Conservation (phyloP, 2,113 vertebrate genomes). For the Brachirus orientalis region DNA sequence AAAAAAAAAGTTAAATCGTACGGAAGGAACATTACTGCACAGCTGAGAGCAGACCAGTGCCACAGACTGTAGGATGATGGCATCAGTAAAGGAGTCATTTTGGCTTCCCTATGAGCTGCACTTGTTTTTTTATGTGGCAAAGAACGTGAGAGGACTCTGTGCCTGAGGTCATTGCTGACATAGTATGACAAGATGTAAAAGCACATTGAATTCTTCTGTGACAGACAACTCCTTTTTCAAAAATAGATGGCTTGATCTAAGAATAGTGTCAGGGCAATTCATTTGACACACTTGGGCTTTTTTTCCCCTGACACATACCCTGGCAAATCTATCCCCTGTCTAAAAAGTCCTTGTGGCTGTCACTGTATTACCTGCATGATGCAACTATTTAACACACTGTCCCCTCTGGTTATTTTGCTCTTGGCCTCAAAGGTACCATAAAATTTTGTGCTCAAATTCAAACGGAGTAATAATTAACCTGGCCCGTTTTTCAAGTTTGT, state of each 20-base stretch:
- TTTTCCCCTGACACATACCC: slow-evolving; percentile 14
- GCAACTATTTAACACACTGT: neutral
- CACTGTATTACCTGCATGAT: too few relatives aligned
- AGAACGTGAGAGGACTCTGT: slow-evolving; percentile 2
- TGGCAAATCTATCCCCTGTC: slow-evolving; percentile 13
- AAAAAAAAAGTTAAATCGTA: slow-evolving; percentile 14
- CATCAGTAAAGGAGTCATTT: neutral
- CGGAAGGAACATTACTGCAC: neutral
- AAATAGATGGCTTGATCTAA: slow-evolving; percentile 44
- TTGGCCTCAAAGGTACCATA: slow-evolving; percentile 2
- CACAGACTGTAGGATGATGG: neutral
- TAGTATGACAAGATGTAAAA: slow-evolving; percentile 41
- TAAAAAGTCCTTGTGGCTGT: neutral
- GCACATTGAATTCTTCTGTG: slow-evolving; percentile 24
- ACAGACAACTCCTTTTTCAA: slow-evolving; percentile 18
- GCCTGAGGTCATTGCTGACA: slow-evolving; percentile 37
- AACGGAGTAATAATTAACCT: neutral
- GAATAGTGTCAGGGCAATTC: slow-evolving; percentile 9
- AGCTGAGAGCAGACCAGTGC: slow-evolving; percentile 7
- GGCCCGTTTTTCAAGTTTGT: neutral
- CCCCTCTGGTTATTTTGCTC: neutral
- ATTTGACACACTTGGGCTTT: neutral
- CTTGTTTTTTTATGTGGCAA: neutral
- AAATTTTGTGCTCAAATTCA: neutral
- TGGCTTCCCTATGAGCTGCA: neutral